These are phyloP conservation scores for Drosophila fungiperda DNA, from an alignment of 2,888 invertebrate genomes.

Conservation along the genomic window DNA sequence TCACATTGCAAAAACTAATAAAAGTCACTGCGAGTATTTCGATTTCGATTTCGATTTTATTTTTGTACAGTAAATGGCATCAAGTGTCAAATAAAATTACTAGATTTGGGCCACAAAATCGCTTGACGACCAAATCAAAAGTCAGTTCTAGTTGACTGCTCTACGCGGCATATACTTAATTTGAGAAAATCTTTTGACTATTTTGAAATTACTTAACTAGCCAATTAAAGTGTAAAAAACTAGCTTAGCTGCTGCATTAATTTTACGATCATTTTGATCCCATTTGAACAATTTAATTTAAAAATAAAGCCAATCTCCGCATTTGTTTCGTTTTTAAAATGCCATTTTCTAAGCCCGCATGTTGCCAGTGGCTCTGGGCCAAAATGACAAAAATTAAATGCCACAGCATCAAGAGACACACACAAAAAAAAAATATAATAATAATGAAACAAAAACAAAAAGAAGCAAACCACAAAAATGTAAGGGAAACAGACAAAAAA, in stretches of 20 bases:
- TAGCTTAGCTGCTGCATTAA: constrained; percentile 16
- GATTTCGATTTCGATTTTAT: constrained; percentile 11
- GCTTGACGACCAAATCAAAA: constrained; percentile 13
- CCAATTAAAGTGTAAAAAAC: neutral
- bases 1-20: constrained; percentile 47
- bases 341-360: constrained; percentile 57
- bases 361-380: constrained; percentile 63
- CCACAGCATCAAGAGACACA: constrained; percentile 55
- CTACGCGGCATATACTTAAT: constrained; percentile 36
- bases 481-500: constrained; percentile 56
- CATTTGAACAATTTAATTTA: constrained; percentile 24
- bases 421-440: neutral
- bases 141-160: neutral
- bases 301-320: constrained; percentile 52
- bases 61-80: constrained; percentile 27
- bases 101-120: constrained; percentile 13
- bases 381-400: constrained; percentile 70
- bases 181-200: neutral
- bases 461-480: constrained; percentile 44
- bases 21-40: constrained; percentile 17
- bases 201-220: neutral
- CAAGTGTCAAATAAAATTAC: constrained; percentile 34
- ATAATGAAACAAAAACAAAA: constrained; percentile 14
- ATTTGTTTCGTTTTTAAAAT: constrained; percentile 52
- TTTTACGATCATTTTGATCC: constrained; percentile 14